Evolutionary conservation across 2,797 vertebrate genomes (phyloP), one percentile per base, ranked within the genome.

Genomic region (Takifugu ocellatus): DNA sequence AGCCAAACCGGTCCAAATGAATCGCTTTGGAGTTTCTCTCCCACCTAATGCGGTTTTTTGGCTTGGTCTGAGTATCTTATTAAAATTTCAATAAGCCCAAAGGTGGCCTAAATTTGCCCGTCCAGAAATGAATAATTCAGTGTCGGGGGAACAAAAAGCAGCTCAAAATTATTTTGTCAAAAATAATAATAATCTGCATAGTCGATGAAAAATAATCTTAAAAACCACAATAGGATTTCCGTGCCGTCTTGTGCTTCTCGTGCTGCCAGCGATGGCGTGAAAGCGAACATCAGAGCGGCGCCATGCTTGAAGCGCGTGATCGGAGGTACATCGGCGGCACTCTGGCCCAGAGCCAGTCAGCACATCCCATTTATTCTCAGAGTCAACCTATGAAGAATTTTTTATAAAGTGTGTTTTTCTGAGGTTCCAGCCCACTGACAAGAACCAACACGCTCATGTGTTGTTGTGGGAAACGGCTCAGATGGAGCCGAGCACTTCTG

Each of bases 11-110:
- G 36, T 14, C 36, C 36, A 39, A 5, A 39, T 15, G 36, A 39
- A 14, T 39, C 36, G 6, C 10, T 12, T 14, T 39, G 36, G 11
- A 14, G 4, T 39, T 14, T 39, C 36, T 39, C 36, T 39, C 14
- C 36, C 36, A 39, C 36, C 11, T 39, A 14, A 14, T n/a, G 44
- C n/a, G 43, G 15, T 45, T 46, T n/a, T 46, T 46, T 55, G n/a
- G 36, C 46, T 50, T 49, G 3, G 14, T 31, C 16, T 17, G 26
- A 54, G 15, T 24, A 36, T 8, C 17, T 54, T 50, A 58, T 68
- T 58, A 54, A 69, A 70, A 36, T 70, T 66, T 59, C 1, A 73
- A 56, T 24, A 36, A 49, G 25, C 51, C 49, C 25, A 49, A 66
- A 61, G 5, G 51, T 46, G n/a, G 39, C 5, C 45, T 63, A 17